Evolutionary conservation across 2,888 invertebrate species (phyloP).

Genomic region (Phortica okadai): DNA sequence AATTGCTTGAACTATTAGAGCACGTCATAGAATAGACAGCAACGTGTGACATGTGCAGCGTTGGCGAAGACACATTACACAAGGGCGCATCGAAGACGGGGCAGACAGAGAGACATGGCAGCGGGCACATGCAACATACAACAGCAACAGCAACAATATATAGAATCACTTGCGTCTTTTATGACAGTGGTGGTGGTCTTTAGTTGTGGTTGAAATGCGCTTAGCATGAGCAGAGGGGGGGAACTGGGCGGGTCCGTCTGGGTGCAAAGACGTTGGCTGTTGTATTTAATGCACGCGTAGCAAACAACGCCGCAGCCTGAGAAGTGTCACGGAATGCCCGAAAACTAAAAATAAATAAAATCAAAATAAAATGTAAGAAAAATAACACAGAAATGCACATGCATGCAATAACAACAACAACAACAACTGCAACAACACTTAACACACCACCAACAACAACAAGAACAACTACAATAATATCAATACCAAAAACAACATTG

Average conservation of each 20-base stretch:
- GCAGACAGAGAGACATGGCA: background rate
- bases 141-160: background rate
- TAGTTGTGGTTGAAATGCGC: background rate
- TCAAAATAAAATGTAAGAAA: background rate
- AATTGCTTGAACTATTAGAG: constrained; percentile 18
- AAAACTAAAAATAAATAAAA: constrained; percentile 2
- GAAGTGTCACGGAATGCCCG: constrained; percentile 19
- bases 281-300: background rate
- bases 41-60: constrained; percentile 28
- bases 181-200: constrained; percentile 16
- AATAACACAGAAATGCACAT: background rate
- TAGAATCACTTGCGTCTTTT: background rate
- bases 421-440: background rate
- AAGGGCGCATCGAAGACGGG: background rate
- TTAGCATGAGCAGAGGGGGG: background rate
- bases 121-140: constrained; percentile 10
- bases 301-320: background rate
- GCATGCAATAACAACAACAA: constrained; percentile 3
- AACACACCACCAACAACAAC: background rate
- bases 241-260: background rate
- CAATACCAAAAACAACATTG: no score
- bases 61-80: background rate
- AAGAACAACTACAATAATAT: background rate
- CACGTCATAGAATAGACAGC: constrained; percentile 13
- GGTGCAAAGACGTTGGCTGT: background rate